Conservation (phyloP, 2,888 invertebrate genomes). For the Keiferia lycopersicella region DNA sequence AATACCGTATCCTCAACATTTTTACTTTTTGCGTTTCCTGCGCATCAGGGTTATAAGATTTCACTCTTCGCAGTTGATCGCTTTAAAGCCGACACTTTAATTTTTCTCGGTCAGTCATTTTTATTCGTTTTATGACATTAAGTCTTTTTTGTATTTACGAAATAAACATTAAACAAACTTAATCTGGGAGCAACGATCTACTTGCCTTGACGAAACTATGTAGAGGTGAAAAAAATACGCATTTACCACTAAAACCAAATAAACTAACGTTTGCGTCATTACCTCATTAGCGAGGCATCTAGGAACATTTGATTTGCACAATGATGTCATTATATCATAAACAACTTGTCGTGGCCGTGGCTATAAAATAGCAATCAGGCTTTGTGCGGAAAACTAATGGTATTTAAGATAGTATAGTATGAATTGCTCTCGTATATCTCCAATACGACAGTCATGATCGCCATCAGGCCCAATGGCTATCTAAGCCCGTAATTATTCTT, state of each 20-base stretch:
- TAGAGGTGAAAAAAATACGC: conserved; percentile 32
- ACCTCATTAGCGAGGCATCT: conserved; percentile 45
- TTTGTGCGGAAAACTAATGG: background rate
- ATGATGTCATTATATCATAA: conserved; percentile 47
- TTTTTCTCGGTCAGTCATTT: conserved; percentile 12
- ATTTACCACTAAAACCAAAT: conserved; percentile 33
- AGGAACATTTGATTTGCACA: conserved; percentile 43
- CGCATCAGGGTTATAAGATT: background rate
- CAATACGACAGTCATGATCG: conserved; percentile 22
- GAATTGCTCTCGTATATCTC: conserved; percentile 15
- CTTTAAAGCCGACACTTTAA: conserved; percentile 10
- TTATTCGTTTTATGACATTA: background rate
- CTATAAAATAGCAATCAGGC: background rate
- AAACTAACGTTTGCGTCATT: conserved; percentile 38
- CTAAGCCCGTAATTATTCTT: conserved; percentile 22
- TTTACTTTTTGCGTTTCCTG: conserved; percentile 2
- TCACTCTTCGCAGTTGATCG: conserved; percentile 2
- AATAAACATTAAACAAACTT: background rate
- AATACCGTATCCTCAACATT: conserved; percentile 10
- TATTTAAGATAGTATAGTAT: conserved; percentile 12
- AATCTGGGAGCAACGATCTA: conserved; percentile 17
- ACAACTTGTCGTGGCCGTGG: conserved; percentile 20
- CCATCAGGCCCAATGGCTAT: conserved; percentile 25
- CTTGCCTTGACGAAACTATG: conserved; percentile 35
- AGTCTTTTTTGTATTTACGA: background rate